Percentiles rank a stretch among this genome's conserved stretches.
Conservation (phyloP, 1,140 invertebrate genomes). For the Dreissena rostriformis region DNA sequence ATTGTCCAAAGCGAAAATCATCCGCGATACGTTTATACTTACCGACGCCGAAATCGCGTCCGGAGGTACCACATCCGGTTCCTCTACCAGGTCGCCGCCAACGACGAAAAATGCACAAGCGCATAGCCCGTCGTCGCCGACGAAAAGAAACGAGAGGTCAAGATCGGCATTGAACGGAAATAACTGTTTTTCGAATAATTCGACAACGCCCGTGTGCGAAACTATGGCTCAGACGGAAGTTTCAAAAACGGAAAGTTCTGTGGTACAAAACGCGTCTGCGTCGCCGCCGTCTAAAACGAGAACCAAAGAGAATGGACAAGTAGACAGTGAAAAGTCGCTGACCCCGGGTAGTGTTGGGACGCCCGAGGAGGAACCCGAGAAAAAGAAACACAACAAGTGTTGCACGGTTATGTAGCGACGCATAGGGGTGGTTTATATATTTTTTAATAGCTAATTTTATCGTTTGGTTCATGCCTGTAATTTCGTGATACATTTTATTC, state of each 20-base stretch:
- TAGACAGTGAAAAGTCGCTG: constrained; percentile 59
- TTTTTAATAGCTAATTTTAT: too few relatives aligned
- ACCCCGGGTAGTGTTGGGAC: constrained; percentile 63
- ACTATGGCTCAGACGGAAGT: constrained; percentile 7
- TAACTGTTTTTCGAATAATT: not conserved
- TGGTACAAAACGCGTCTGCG: constrained; percentile 21
- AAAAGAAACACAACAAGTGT: constrained; percentile 75
- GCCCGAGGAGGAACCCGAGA: constrained; percentile 61
- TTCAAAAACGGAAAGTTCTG: constrained; percentile 13
- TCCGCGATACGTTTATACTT: constrained; percentile 76
- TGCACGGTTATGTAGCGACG: constrained; percentile 69
- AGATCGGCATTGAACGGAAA: not conserved
- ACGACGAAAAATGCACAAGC: too few relatives aligned
- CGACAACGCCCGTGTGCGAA: constrained; percentile 21
- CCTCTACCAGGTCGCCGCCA: not conserved
- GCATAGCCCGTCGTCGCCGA: too few relatives aligned
- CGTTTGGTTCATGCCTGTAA: too few relatives aligned
- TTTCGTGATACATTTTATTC: too few relatives aligned
- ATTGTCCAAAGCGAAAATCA: constrained; percentile 86
- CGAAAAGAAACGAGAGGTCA: not conserved
- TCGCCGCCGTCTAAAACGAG: constrained; percentile 27
- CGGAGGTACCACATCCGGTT: not conserved
- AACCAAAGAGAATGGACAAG: constrained; percentile 70
- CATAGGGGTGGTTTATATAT: too few relatives aligned
- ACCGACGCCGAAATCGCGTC: constrained; percentile 59